Base-by-base conservation (phyloP, 1,140 invertebrate species). In the Belonocnema kinseyi region DNA sequence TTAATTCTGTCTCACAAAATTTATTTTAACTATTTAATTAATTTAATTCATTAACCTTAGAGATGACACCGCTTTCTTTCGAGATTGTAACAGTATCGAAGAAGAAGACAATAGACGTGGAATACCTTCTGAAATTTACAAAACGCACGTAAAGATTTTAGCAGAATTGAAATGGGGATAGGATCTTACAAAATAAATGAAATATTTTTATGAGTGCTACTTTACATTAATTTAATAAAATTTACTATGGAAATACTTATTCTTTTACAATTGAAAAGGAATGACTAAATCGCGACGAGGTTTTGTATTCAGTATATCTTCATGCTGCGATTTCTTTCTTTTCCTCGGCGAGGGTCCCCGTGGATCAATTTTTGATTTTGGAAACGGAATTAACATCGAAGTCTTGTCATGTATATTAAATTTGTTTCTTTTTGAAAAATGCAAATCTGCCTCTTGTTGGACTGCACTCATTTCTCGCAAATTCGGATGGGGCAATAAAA, bases 61-160 rank as follows among this genome's bases (percentile, higher is more conserved):
- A 71, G 82, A 78, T 12, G 75, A 83, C 19, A 58, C 77, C 0
- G 78, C 76, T 8, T 74, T 78, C 50, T 66, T 89, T 46, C 82
- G 85, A 19, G 88, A 89, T 56, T 89, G 88, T 46, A 84, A 77
- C 53, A 82, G 77, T 17, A 85, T 89, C 19, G 26, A 73, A 0
- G 74, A 80, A 21, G 40, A 70, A 17, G 7, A 52, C 16, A 17
- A 33, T 61, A 21, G 73, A 33, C 50, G 2, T n/a, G 21, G 0
- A 46, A 17, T 3, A 50, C 26, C 50, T 13, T 71, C 16, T 50
- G 72, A 50, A 54, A 33, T 40, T 77, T 71, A 61, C 11, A 13
- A 50, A 75, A 46, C 50, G 4, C 53, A 16, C 46, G 54, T 61
- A 26, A 66, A 66, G n/a, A n/a, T 40, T 40, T 46, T 66, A 40